A percentile compares a stretch with the other conserved stretches of the same genome.
These are phyloP conservation scores for Ammodytes dubius DNA, from an alignment of 2,113 vertebrate species.

Conservation along the genomic window DNA sequence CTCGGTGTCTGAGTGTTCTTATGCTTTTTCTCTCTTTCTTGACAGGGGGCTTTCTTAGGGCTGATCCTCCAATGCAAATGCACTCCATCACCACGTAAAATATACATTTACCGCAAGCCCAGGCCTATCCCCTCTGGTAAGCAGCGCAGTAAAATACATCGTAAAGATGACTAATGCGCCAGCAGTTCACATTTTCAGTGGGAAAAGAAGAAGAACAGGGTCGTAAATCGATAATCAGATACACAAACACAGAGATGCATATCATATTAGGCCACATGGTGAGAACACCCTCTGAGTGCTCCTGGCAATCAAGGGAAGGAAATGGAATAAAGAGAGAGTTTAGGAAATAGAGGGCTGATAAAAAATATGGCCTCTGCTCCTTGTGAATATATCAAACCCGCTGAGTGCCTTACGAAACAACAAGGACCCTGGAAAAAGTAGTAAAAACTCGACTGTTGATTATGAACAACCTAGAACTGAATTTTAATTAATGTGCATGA, in stretches of 20 bases:
- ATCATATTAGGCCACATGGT: conserved; percentile 47
- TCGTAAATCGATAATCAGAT: conserved; percentile 78
- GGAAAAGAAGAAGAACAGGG: conserved; percentile 55
- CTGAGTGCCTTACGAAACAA: neutral
- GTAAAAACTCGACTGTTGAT: conserved; percentile 23
- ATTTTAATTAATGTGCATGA: conserved; percentile 34
- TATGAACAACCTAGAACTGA: conserved; percentile 12
- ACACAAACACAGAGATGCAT: conserved; percentile 75
- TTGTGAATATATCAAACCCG: conserved; percentile 51
- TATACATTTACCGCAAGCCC: conserved; percentile 69
- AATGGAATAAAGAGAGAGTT: conserved; percentile 50
- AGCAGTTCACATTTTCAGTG: conserved; percentile 45
- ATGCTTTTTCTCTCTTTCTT: conserved; percentile 19
- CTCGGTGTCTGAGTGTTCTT: conserved; percentile 27
- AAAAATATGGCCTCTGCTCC: conserved; percentile 12
- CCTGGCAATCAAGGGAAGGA: conserved; percentile 50
- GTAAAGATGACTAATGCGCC: conserved; percentile 77
- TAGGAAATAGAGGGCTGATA: conserved; percentile 22
- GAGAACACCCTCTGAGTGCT: conserved; percentile 50
- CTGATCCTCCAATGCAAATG: conserved; percentile 71
- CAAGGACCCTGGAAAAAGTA: conserved; percentile 33
- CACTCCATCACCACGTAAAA: conserved; percentile 76
- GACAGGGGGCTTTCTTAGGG: conserved; percentile 42
- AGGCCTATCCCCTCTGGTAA: conserved; percentile 35
- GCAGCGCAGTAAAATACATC: conserved; percentile 67